Percentiles rank a stretch among this genome's conserved stretches.
Evolutionary conservation across 1,140 invertebrate genomes (phyloP).

Genomic region (Drosophila punjabiensis): DNA sequence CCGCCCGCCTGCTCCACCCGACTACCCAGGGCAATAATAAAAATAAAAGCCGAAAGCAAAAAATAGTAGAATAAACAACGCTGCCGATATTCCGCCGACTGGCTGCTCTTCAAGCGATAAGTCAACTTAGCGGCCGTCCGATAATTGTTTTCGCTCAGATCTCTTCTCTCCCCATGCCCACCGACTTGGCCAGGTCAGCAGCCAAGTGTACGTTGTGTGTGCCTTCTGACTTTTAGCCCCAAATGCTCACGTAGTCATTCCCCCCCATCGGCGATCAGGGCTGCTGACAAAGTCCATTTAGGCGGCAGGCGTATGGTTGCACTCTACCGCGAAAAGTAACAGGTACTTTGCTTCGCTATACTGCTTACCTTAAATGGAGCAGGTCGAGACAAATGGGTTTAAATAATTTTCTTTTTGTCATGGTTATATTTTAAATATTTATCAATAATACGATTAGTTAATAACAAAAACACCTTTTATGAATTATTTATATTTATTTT

Average conservation of each 20-base stretch:
- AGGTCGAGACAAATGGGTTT: too few relatives aligned
- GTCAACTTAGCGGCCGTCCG: conserved; percentile 59
- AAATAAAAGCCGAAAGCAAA: conserved; percentile 51
- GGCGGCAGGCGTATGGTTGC: conserved; percentile 4
- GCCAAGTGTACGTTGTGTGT: conserved; percentile 21
- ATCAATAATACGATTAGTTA: neutral
- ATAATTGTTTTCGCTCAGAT: conserved; percentile 62
- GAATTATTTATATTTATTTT: neutral
- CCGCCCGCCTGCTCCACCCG: conserved; percentile 12
- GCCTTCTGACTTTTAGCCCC: conserved; percentile 31
- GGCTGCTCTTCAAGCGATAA: conserved; percentile 23
- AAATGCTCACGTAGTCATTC: conserved; percentile 35
- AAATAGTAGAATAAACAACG: conserved; percentile 59
- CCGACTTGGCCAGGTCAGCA: conserved; percentile 45
- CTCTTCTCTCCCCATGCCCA: conserved; percentile 15
- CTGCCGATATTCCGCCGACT: conserved; percentile 14
- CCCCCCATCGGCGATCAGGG: conserved; percentile 7
- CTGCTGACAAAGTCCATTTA: conserved; percentile 59
- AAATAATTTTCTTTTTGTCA: neutral
- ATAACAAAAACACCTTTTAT: neutral
- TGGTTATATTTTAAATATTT: neutral
- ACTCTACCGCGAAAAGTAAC: conserved; percentile 11
- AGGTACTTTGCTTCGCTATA: neutral
- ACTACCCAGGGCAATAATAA: conserved; percentile 37
- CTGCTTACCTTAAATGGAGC: neutral